Percentiles rank a stretch among this genome's conserved stretches.
These are phyloP conservation scores for Ophiodon elongatus DNA, from an alignment of 2,113 vertebrate genomes.

Conservation along the genomic window DNA sequence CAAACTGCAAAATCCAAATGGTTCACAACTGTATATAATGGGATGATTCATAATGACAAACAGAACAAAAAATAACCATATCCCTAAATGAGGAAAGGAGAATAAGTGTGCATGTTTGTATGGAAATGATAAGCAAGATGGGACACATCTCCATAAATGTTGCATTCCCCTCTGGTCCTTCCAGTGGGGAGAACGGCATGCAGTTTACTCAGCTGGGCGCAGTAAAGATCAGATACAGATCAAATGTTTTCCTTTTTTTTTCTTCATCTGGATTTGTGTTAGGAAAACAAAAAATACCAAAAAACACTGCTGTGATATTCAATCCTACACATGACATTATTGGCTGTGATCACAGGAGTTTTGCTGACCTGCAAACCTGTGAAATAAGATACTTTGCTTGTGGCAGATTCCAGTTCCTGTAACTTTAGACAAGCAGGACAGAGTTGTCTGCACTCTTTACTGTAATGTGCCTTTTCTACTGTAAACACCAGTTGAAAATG, in stretches of 20 bases:
- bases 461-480: background rate
- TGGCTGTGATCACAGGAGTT: constrained; percentile 25
- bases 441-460: constrained; percentile 22
- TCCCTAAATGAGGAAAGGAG: constrained; percentile 2
- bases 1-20: background rate
- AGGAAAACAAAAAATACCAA: constrained; percentile 26
- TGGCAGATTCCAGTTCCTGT: constrained; percentile 43
- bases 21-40: background rate
- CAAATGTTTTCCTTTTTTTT: background rate
- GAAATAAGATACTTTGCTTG: constrained; percentile 43
- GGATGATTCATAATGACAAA: constrained; percentile 14
- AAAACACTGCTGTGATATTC: constrained; percentile 35
- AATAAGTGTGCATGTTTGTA: background rate
- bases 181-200: background rate
- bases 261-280: constrained; percentile 36
- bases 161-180: constrained; percentile 5
- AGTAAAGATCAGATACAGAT: constrained; percentile 2
- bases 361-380: constrained; percentile 41
- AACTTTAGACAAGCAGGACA: constrained; percentile 16
- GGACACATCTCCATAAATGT: background rate
- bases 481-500: constrained; percentile 8
- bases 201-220: background rate
- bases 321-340: background rate
- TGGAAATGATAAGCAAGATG: background rate
- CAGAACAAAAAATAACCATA: background rate